Conservation (phyloP, 2,888 invertebrate genomes). For the Pheosia gnoma region DNA sequence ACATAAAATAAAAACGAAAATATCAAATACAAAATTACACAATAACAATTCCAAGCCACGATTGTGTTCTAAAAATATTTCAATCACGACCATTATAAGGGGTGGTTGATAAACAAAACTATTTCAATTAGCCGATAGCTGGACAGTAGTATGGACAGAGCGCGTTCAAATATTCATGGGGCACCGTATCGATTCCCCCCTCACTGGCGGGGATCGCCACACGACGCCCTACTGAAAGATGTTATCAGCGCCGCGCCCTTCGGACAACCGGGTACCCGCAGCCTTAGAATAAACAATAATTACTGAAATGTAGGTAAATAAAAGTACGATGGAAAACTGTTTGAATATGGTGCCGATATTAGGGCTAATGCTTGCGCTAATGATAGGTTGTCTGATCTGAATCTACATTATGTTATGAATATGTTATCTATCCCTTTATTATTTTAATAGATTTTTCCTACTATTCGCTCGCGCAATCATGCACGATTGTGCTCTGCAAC, state of each 20-base stretch:
- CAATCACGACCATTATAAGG: constrained; percentile 42
- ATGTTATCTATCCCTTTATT: neutral
- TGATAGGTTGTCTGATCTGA: constrained; percentile 3
- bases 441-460: too few species aligned
- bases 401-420: neutral
- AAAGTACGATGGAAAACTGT: constrained; percentile 4
- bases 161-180: constrained; percentile 77
- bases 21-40: constrained; percentile 7
- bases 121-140: constrained; percentile 71
- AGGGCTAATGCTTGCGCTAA: neutral
- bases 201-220: constrained; percentile 41
- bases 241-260: constrained; percentile 74
- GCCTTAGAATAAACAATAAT: constrained; percentile 53
- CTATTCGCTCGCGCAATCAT: too few species aligned
- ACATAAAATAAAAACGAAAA: neutral
- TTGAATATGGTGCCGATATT: constrained; percentile 4
- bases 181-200: constrained; percentile 66
- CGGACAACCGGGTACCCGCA: constrained; percentile 56
- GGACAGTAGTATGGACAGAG: constrained; percentile 57
- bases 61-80: constrained; percentile 30
- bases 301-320: constrained; percentile 37
- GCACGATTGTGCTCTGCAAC: too few species aligned
- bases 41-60: constrained; percentile 7
- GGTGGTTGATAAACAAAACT: constrained; percentile 58
- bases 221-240: constrained; percentile 75